Evolutionary conservation across 1,140 invertebrate species (phyloP).

Genomic region (Wiebesia pumilae): DNA sequence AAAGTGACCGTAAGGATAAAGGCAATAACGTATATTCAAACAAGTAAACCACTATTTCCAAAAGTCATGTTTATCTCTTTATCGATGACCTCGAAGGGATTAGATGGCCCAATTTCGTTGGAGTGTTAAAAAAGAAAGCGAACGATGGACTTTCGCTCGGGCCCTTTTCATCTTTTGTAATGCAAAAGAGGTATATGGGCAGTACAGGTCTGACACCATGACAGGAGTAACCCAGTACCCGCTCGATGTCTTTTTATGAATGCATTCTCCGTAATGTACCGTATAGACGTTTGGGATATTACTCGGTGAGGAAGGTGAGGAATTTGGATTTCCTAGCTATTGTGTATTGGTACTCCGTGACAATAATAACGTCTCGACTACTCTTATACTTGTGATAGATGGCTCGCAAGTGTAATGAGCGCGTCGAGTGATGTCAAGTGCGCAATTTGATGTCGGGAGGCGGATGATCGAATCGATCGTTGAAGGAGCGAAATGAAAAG

Average conservation of each 20-base stretch:
- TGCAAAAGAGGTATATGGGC: conserved; percentile 33
- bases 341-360: neutral
- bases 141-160: conserved; percentile 50
- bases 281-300: neutral
- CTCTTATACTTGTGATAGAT: neutral
- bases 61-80: neutral
- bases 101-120: conserved; percentile 22
- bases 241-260: neutral
- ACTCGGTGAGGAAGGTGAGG: neutral
- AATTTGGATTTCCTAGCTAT: neutral
- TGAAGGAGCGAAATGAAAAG: neutral
- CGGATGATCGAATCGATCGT: conserved; percentile 26
- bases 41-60: neutral
- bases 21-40: no score
- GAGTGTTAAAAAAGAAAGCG: conserved; percentile 36
- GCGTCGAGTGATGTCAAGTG: no score
- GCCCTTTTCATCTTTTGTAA: conserved; percentile 14
- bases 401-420: neutral
- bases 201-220: conserved; percentile 15
- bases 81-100: neutral
- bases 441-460: conserved; percentile 4
- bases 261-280: neutral
- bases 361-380: neutral
- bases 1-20: no score
- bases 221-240: neutral